Evolutionary conservation across 2,888 invertebrate genomes (phyloP), one percentile per base, ranked within the genome.

Genomic region (Tyria jacobaeae): DNA sequence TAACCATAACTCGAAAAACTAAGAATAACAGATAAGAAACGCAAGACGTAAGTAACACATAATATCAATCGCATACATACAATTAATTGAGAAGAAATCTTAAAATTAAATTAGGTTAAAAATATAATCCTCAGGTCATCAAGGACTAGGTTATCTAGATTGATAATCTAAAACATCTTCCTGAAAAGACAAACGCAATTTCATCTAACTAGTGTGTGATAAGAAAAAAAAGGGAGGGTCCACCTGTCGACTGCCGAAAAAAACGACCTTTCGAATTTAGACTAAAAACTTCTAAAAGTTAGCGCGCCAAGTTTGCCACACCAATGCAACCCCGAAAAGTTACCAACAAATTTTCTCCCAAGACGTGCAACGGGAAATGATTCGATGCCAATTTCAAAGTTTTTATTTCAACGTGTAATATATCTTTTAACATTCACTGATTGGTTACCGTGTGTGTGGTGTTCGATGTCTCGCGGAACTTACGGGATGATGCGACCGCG

Each of bases 381-480:
- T 68, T 56, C 70, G 76, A 76, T 73, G 73, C 65, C 73, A 75
- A 75, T 66, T 73, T 68, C 50, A 54, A 59, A 49, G 21, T 63
- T 69, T 53, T 25, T 51, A 62, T 58, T 66, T 66, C 62, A 25
- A 65, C 59, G 65, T 21, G 55, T 62, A 58, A 15, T 50, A 34
- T 73, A 68, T 68, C 70, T 62, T 60, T 66, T 60, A 69, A 66
- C 70, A 51, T 70, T 70, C 76, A 74, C 71, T 78, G 78, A 75
- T 73, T 75, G 70, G 65, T 75, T 73, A 71, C 65, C 67, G 70
- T 71, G 62, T 72, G 76, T 79, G 82, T 83, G 81, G 83, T 81
- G 85, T 81, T 82, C 80, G 82, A 81, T 82, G 80, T 82, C 80
- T 84, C 90, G 87, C 89, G 87, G 81, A 89, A 91, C 91, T 92